Evolutionary conservation across 2,888 invertebrate species (phyloP), one percentile per base, ranked within the genome.

Genomic region (Limnephilus auricula): DNA sequence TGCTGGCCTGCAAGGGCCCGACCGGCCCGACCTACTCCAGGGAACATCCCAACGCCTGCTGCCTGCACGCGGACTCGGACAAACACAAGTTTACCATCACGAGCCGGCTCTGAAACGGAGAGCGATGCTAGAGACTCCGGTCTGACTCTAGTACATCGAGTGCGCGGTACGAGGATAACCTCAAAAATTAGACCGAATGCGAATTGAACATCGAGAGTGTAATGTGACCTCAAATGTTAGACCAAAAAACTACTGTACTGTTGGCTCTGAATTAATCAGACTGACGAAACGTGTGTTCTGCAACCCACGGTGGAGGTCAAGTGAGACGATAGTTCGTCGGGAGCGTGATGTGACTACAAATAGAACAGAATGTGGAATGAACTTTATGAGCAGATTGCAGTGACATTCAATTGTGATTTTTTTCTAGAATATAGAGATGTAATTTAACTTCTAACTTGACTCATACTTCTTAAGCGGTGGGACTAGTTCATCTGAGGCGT

Each of bases 71-170:
- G 87, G 86, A 90, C 85, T 5, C 80, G 34, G 91, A 91, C n/a
- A 65, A 87, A 10, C 88, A 65, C 32, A 79, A 31, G 31, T 91
- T 31, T 83, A 82, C 79, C 37, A 83, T n/a, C 91, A 91, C 91
- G 82, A 91, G 90, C 90, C 80, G 91, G 25, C 82, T 91, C 78
- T 91, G 88, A 91, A 85, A 91, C 88, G 88, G 15, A 87, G 50
- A 50, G 40, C 78, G 45, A 78, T 90, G 25, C 45, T 90, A n/a
- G 90, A 90, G 50, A 90, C 90, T 31, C 79, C 85, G 40, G 90
- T 90, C 31, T 90, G 80, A 90, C 79, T 79, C 34, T 37, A 84
- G n/a, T 37, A 15, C 25, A 65, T 65, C 84, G n/a, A 25, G 84
- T n/a, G 84, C 84, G 40, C 40, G n/a, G 25, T 84, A 25, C n/a